Conservation (phyloP, 2,113 vertebrate species). For the human region DNA sequence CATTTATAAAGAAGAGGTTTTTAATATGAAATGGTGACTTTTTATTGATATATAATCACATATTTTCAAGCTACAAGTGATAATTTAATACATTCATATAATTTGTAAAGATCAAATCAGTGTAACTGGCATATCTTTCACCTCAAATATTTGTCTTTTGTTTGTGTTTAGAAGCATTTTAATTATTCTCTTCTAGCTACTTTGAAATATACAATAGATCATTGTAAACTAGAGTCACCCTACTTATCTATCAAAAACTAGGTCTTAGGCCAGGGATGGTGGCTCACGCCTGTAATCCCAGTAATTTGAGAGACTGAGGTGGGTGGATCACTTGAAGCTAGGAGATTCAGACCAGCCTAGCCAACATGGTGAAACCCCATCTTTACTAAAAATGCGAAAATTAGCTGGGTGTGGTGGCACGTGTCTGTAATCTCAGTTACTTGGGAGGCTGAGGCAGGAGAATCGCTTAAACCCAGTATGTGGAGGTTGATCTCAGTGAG, state of each 20-base stretch:
- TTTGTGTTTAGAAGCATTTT: neutral
- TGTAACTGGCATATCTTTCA: neutral
- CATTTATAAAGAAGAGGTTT: neutral
- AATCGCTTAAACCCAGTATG: too few species aligned
- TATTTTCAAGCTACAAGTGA: neutral
- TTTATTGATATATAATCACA: neutral
- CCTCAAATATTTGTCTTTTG: neutral
- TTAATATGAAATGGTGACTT: neutral
- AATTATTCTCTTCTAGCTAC: neutral
- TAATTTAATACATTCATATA: neutral
- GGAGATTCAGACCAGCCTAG: too few species aligned
- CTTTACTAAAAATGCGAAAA: too few species aligned
- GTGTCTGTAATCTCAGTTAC: too few species aligned
- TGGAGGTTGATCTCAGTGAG: too few species aligned
- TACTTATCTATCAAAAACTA: neutral
- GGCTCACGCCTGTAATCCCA: too few species aligned
- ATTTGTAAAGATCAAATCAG: neutral
- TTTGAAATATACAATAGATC: neutral
- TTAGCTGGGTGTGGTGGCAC: too few species aligned
- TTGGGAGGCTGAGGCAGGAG: too few species aligned
- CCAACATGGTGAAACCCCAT: too few species aligned
- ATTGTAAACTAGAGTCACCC: neutral
- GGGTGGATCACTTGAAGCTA: too few species aligned
- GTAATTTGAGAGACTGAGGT: too few species aligned
- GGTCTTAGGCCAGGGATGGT: neutral